phyloP scores from a whole-genome alignment of 2,888 invertebrate species.

The Athalia circularis region DNA sequence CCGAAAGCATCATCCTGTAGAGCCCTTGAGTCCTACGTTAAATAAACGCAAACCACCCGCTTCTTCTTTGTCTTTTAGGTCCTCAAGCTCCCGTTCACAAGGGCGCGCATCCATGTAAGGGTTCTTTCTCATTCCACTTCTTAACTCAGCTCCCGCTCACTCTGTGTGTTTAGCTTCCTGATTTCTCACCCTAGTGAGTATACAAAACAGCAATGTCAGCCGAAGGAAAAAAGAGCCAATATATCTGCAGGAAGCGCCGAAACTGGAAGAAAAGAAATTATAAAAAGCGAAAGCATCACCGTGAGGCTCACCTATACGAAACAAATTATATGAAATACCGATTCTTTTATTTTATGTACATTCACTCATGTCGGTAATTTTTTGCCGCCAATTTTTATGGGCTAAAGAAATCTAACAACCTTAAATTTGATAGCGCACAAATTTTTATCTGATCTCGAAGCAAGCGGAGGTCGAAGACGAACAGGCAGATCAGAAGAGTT shows the following conservation, averaged over 20 bases:
- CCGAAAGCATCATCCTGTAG: background rate
- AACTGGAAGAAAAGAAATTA: background rate
- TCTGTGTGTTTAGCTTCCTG: constrained; percentile 16
- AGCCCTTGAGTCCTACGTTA: background rate
- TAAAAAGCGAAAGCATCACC: too few species aligned
- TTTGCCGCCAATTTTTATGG: too few species aligned
- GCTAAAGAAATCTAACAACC: too few species aligned
- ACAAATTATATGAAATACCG: too few species aligned
- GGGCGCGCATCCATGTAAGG: background rate
- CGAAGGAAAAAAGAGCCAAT: constrained; percentile 28
- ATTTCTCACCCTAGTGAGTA: constrained; percentile 37
- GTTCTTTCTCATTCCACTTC: constrained; percentile 22
- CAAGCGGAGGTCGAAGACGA: background rate
- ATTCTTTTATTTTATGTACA: too few species aligned
- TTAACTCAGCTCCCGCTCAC: constrained; percentile 16
- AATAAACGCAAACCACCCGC: constrained; percentile 16
- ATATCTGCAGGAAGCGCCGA: background rate
- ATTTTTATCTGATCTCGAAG: background rate
- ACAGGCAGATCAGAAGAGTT: background rate
- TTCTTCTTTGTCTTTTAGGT: constrained; percentile 6
- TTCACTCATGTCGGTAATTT: too few species aligned
- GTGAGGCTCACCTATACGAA: too few species aligned
- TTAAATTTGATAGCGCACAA: background rate
- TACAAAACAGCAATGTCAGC: constrained; percentile 19
- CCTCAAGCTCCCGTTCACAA: background rate